Conservation (phyloP, 2,113 vertebrate genomes). For the Strigops habroptila region DNA sequence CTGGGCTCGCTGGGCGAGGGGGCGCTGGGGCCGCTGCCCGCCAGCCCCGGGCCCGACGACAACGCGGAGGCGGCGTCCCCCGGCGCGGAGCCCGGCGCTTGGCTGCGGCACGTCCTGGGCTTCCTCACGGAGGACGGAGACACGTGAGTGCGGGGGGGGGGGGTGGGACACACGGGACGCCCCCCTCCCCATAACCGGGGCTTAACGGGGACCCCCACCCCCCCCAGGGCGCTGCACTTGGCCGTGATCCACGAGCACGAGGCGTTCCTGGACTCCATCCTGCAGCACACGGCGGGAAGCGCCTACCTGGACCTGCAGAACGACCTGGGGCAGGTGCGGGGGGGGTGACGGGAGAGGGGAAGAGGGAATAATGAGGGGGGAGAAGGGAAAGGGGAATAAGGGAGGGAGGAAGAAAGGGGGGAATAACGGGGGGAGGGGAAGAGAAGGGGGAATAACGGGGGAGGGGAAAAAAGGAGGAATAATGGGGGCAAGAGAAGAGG, state of each 20-base stretch:
- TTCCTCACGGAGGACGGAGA: slow-evolving; percentile 81
- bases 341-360: too few relatives aligned
- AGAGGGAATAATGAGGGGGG: too few relatives aligned
- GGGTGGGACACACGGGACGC: too few relatives aligned
- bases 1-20: slow-evolving; percentile 73
- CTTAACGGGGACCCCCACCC: not conserved
- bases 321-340: slow-evolving; percentile 78
- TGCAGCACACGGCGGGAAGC: slow-evolving; percentile 60
- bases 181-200: too few relatives aligned
- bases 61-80: too few relatives aligned
- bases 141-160: slow-evolving; percentile 69
- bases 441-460: too few relatives aligned
- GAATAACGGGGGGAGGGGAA: too few relatives aligned
- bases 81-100: not conserved
- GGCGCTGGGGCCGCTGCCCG: slow-evolving; percentile 28
- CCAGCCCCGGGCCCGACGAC: not conserved
- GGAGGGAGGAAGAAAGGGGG: too few relatives aligned
- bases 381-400: too few relatives aligned
- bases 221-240: slow-evolving; percentile 75
- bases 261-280: slow-evolving; percentile 73
- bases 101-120: slow-evolving; percentile 70
- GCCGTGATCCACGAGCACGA: slow-evolving; percentile 80
- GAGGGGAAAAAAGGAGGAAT: too few relatives aligned
- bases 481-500: too few relatives aligned
- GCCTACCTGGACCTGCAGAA: slow-evolving; percentile 81